phyloP scores from a whole-genome alignment of 2,113 vertebrate genomes.

The Mola mola region DNA sequence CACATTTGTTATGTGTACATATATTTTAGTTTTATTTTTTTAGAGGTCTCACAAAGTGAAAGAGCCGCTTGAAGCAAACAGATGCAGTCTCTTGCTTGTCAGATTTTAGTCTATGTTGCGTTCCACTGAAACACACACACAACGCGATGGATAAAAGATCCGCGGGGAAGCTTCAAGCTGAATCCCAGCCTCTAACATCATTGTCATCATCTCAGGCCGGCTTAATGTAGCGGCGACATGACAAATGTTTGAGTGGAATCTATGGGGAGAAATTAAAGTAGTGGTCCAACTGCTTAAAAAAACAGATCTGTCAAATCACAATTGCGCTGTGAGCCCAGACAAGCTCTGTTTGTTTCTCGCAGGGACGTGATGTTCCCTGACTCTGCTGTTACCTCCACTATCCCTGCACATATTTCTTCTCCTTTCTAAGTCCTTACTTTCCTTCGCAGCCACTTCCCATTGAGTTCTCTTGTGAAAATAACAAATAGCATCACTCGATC shows the following conservation, averaged over 20 bases:
- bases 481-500: constrained; percentile 53
- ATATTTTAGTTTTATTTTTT: no score
- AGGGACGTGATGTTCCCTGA: constrained; percentile 59
- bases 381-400: constrained; percentile 48
- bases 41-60: no score
- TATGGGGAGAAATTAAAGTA: constrained; percentile 35
- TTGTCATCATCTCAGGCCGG: constrained; percentile 28
- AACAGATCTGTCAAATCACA: no score
- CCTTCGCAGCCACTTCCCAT: constrained; percentile 13
- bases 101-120: constrained; percentile 31
- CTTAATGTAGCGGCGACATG: constrained; percentile 35
- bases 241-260: constrained; percentile 20
- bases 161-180: constrained; percentile 19
- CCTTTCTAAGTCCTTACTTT: constrained; percentile 29
- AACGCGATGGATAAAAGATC: constrained; percentile 34
- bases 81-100: constrained; percentile 24
- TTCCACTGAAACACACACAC: constrained; percentile 19
- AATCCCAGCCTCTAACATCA: constrained; percentile 34
- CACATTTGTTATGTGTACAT: no score
- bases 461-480: constrained; percentile 37
- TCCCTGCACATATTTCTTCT: constrained; percentile 47
- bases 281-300: constrained; percentile 1
- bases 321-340: no score
- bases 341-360: no score
- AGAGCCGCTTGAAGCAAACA: constrained; percentile 34